Evolutionary conservation across 1,140 invertebrate species (phyloP).

Genomic region (Polyergus mexicanus): DNA sequence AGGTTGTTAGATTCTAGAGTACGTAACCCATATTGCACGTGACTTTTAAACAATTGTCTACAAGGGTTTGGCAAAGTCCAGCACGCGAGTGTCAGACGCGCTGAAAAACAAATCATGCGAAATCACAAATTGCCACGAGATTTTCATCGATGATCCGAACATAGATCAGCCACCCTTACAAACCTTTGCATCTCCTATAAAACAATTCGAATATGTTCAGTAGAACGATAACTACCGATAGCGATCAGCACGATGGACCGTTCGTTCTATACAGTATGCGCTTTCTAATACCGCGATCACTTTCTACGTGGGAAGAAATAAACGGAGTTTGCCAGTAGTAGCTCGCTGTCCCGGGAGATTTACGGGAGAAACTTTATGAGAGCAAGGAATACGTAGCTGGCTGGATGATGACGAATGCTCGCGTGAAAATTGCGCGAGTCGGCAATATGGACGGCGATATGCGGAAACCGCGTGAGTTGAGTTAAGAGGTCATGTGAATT

Average conservation of each 20-base stretch:
- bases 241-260: conserved; percentile 54
- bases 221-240: conserved; percentile 57
- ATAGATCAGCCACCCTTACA: background rate
- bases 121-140: background rate
- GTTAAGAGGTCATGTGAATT: conserved; percentile 14
- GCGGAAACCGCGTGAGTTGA: background rate
- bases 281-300: conserved; percentile 68
- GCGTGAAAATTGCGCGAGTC: conserved; percentile 33
- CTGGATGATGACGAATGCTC: conserved; percentile 36
- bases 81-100: background rate
- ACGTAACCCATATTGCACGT: background rate
- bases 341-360: conserved; percentile 40
- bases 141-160: background rate
- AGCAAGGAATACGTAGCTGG: background rate
- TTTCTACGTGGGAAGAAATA: conserved; percentile 67
- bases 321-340: conserved; percentile 35
- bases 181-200: background rate
- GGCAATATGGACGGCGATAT: background rate
- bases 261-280: conserved; percentile 33
- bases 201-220: background rate
- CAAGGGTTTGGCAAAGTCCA: background rate
- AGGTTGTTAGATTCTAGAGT: background rate
- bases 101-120: background rate
- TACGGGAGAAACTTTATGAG: conserved; percentile 38
- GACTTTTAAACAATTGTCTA: background rate